phyloP scores from a whole-genome alignment of 2,113 vertebrate species.

The Engraulis encrasicolus region DNA sequence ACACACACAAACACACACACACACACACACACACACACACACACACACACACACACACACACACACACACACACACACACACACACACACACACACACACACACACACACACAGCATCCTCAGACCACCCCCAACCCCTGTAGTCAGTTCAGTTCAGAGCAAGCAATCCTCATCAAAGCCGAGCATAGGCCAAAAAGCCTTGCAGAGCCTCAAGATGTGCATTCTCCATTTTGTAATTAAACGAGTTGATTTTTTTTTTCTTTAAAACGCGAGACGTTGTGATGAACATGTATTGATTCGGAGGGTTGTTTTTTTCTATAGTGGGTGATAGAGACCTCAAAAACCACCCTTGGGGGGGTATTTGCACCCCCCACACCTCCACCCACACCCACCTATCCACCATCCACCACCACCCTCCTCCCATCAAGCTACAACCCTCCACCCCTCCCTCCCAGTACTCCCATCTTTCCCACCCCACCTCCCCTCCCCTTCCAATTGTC shows the following conservation, averaged over 20 bases:
- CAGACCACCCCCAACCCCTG: too few species aligned
- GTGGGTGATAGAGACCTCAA: constrained; percentile 28
- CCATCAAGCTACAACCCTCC: constrained; percentile 41
- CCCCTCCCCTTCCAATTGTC: too few species aligned
- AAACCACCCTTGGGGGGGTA: constrained; percentile 42
- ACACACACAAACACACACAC: not conserved
- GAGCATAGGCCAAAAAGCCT: not conserved
- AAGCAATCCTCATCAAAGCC: not conserved
- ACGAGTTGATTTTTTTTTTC: not conserved
- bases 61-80: not conserved
- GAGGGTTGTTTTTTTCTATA: not conserved
- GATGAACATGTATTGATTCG: constrained; percentile 15
- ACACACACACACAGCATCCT: not conserved
- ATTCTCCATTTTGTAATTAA: not conserved
- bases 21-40: too few species aligned
- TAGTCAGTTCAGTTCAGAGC: not conserved
- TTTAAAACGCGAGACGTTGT: not conserved
- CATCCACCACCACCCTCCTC: constrained; percentile 28
- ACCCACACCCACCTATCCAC: not conserved
- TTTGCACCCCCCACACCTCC: constrained; percentile 28
- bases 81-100: not conserved
- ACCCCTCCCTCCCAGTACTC: not conserved
- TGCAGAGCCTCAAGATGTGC: not conserved
- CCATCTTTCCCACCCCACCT: not conserved
- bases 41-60: not conserved